Percentiles rank a stretch among this genome's conserved stretches.
These are phyloP conservation scores for Pachymerium ferrugineum DNA, from an alignment of 2,888 invertebrate genomes.

Conservation along the genomic window DNA sequence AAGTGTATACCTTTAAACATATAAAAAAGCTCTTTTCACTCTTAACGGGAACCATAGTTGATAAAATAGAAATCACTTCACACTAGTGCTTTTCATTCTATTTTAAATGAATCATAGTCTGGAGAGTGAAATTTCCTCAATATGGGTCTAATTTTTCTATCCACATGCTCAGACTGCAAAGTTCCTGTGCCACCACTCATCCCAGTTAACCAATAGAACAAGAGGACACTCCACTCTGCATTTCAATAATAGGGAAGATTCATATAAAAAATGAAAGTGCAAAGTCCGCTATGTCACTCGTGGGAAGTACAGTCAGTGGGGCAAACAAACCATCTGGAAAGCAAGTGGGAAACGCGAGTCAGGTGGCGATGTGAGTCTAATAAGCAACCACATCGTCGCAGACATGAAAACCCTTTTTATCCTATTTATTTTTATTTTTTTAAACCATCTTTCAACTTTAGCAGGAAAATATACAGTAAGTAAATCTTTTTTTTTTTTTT, in stretches of 20 bases:
- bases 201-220: not conserved
- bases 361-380: not conserved
- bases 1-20: no score
- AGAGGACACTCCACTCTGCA: conserved; percentile 22
- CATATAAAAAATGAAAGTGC: not conserved
- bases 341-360: not conserved
- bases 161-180: not conserved
- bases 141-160: not conserved
- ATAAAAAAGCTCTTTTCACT: no score
- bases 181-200: conserved; percentile 22
- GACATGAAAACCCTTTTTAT: not conserved
- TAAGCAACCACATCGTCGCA: not conserved
- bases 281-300: conserved; percentile 14
- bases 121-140: conserved; percentile 13
- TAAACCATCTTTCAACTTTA: not conserved
- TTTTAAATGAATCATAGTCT: conserved; percentile 6
- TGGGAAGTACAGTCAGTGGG: conserved; percentile 25
- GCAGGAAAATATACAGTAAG: not conserved
- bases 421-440: not conserved
- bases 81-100: not conserved
- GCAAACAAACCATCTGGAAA: conserved; percentile 22
- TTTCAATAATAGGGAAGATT: conserved; percentile 1
- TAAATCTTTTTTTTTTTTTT: not conserved
- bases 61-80: not conserved
- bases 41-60: no score